phyloP scores from a whole-genome alignment of 2,888 invertebrate genomes.

The Agrotis puta region DNA sequence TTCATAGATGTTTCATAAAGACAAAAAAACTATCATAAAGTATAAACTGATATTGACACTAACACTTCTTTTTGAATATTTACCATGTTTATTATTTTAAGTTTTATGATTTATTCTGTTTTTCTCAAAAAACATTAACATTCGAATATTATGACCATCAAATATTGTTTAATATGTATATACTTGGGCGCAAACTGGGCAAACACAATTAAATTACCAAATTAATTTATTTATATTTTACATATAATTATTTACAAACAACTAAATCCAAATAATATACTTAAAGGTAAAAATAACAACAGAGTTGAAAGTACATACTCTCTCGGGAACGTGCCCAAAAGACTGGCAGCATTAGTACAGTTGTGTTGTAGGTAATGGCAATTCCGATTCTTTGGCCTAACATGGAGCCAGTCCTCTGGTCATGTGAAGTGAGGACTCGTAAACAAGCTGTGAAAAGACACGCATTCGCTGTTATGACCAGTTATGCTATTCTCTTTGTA shows the following conservation, averaged over 20 bases:
- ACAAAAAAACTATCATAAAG: too few species aligned
- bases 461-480: background rate
- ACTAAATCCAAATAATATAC: background rate
- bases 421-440: background rate
- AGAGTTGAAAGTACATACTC: background rate
- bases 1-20: background rate
- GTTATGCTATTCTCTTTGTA: too few species aligned
- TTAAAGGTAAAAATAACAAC: background rate
- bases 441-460: background rate
- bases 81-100: too few species aligned
- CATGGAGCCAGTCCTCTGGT: background rate
- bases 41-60: too few species aligned
- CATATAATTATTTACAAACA: slow-evolving; percentile 42
- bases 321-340: background rate
- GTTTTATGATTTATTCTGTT: too few species aligned
- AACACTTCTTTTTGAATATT: too few species aligned
- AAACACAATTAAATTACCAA: background rate
- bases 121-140: too few species aligned
- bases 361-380: background rate
- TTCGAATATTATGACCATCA: background rate
- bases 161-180: too few species aligned
- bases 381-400: background rate
- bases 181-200: too few species aligned
- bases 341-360: background rate
- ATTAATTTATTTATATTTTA: background rate